These are phyloP conservation scores for Brachylomia viminalis DNA, from an alignment of 2,888 invertebrate species.

Conservation along the genomic window DNA sequence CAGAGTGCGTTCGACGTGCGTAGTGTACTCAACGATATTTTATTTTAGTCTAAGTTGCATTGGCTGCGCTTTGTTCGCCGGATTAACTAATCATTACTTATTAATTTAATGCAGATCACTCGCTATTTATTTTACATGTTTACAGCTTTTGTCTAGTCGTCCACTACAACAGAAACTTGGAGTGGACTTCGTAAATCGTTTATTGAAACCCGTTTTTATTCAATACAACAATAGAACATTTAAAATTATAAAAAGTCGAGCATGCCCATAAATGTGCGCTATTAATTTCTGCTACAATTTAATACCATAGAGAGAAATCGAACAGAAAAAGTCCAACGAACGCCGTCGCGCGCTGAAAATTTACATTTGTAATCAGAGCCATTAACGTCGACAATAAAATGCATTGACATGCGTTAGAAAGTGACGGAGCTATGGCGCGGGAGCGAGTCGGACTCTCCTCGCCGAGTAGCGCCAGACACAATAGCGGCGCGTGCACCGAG, in stretches of 20 bases:
- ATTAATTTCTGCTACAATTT: conserved; percentile 86
- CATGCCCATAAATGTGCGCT: conserved; percentile 72
- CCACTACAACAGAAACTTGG: conserved; percentile 17
- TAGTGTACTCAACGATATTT: conserved; percentile 72
- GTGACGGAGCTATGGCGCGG: conserved; percentile 79
- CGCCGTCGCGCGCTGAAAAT: conserved; percentile 88
- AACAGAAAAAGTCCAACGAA: conserved; percentile 85
- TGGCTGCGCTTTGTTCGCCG: conserved; percentile 59
- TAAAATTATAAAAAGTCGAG: conserved; percentile 68
- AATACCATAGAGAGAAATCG: conserved; percentile 87
- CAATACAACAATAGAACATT: conserved; percentile 68
- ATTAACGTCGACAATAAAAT: conserved; percentile 90
- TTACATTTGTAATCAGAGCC: conserved; percentile 90
- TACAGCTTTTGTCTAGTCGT: conserved; percentile 35
- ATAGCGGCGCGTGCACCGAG: conserved; percentile 87
- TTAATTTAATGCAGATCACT: conserved; percentile 47
- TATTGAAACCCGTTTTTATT: conserved; percentile 59
- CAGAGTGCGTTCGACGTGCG: conserved; percentile 75
- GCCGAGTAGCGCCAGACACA: conserved; percentile 86
- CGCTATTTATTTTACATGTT: conserved; percentile 46
- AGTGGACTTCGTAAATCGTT: conserved; percentile 42
- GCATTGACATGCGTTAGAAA: conserved; percentile 86
- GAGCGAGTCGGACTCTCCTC: conserved; percentile 77
- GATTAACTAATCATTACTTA: conserved; percentile 61
- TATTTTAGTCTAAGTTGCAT: conserved; percentile 77